Evolutionary conservation across 2,888 invertebrate species (phyloP), one percentile per base, ranked within the genome.

Genomic region (Endotricha flammealis): DNA sequence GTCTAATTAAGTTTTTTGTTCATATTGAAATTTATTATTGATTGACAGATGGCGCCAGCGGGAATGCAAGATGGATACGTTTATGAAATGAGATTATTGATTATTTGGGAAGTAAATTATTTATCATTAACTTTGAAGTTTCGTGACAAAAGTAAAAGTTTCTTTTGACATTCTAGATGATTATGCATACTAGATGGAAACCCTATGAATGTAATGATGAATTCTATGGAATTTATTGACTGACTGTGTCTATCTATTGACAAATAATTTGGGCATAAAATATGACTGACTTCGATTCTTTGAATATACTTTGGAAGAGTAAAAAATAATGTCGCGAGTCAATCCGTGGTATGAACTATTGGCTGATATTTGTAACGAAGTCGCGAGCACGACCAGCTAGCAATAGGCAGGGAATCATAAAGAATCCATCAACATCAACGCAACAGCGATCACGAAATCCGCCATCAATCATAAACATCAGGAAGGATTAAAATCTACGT

Each of bases 401-500:
- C 53, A 50, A 42, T 43, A 42, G 29, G 44, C 58, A 55, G 60
- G 64, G 69, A 73, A 71, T 77, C 75, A 76, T 64, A 70, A 73
- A 72, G 82, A 78, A 81, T 80, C 81, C 76, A 83, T 83, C 83
- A 85, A 78, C 77, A 76, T 74, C 72, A 77, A 63, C 70, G 64
- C 73, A 75, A 67, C 69, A 60, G 65, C 77, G 78, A 82, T 78
- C 81, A 67, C 79, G 61, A 78, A 85, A 85, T 85, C 83, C 82
- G 76, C 74, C 86, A 86, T 86, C 86, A 83, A 86, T 86, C 86
- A 86, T 78, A 85, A 82, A 82, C 85, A 83, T 86, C 85, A 81
- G 78, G 83, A 86, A 83, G 86, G 86, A 86, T 86, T 86, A 86
- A 83, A 85, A 86, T 86, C 82, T 80, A 83, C 85, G 85, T 83